Evolutionary conservation across 2,113 vertebrate species (phyloP), one percentile per base, ranked within the genome.

Genomic region (Martes martes): DNA sequence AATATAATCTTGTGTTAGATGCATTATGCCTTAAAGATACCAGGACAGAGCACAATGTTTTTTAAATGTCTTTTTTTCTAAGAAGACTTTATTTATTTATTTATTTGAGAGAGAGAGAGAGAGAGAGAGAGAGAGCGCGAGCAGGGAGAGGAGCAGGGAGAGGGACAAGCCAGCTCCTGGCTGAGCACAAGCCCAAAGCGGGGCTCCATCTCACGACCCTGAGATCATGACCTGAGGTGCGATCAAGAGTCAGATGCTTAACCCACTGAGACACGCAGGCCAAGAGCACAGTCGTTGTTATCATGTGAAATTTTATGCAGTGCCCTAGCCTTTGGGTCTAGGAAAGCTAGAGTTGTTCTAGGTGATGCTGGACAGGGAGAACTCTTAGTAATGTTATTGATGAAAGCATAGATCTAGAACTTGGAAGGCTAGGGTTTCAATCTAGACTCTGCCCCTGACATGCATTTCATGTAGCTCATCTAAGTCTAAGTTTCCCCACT

Each of bases 401-500:
- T 42, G 10, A 57, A 82, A 94, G 84, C 52, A 78, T 4, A 50
- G 21, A 63, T 15, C 33, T 1, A 4, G 36, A 33, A 94, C 21
- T 88, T 85, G 84, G 50, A 61, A 52, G 86, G 47, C 76, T 11
- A 69, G 82, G 89, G 24, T 28, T 79, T 36, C 16, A 82, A 14
- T 91, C n/a, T 80, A 81, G 39, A 89, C 52, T 33, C 7, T 97
- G 79, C 52, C 73, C 81, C 0, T 0, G 14, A 89, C 33, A 16
- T 52, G 87, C 45, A 59, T 95, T 16, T 52, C 19, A 79, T 0
- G 36, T 14, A 45, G 18, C 39, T 92, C 85, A 11, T 13, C 89
- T 95, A 73, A 89, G 76, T 89, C 50, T 97, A 69, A 92, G 50
- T 95, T 96, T 96, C 39, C 11, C 79, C 39, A 93, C 80, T 76